These are phyloP conservation scores for Neosilurus hyrtlii DNA, from an alignment of 2,797 vertebrate genomes.

Conservation along the genomic window DNA sequence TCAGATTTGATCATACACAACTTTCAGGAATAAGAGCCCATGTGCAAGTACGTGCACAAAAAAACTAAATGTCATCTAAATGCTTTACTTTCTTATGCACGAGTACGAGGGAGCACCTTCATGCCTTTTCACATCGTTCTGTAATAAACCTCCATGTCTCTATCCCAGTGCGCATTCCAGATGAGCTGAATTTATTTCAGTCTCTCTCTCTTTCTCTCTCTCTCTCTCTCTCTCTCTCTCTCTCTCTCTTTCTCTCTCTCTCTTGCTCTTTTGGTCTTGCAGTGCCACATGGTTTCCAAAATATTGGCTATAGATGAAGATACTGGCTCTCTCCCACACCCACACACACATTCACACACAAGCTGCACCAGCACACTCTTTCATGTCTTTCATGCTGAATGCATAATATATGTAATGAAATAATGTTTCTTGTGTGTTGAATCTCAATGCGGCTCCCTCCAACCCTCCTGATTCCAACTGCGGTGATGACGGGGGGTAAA, in stretches of 20 bases:
- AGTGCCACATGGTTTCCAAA: constrained; percentile 65
- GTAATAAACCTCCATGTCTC: constrained; percentile 16
- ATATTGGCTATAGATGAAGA: constrained; percentile 69
- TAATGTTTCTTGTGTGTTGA: constrained; percentile 75
- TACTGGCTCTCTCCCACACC: constrained; percentile 61
- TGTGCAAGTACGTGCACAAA: not conserved
- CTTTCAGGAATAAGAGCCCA: not conserved
- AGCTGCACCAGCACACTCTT: constrained; percentile 62
- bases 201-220: constrained; percentile 50
- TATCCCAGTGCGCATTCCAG: constrained; percentile 5
- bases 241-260: not conserved
- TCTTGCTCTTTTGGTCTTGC: constrained; percentile 56
- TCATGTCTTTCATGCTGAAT: constrained; percentile 70
- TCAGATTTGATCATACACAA: not conserved
- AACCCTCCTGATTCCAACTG: constrained; percentile 73
- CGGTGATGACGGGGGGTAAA: constrained; percentile 78
- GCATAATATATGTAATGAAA: constrained; percentile 84
- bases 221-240: not conserved
- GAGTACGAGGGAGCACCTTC: not conserved
- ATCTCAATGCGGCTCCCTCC: constrained; percentile 74
- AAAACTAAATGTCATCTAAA: not conserved
- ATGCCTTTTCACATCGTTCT: not conserved
- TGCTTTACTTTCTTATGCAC: constrained; percentile 10
- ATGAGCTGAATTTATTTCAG: constrained; percentile 35
- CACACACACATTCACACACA: constrained; percentile 61